Base-by-base conservation (phyloP, 2,113 vertebrate species). In the Guaruba guarouba region DNA sequence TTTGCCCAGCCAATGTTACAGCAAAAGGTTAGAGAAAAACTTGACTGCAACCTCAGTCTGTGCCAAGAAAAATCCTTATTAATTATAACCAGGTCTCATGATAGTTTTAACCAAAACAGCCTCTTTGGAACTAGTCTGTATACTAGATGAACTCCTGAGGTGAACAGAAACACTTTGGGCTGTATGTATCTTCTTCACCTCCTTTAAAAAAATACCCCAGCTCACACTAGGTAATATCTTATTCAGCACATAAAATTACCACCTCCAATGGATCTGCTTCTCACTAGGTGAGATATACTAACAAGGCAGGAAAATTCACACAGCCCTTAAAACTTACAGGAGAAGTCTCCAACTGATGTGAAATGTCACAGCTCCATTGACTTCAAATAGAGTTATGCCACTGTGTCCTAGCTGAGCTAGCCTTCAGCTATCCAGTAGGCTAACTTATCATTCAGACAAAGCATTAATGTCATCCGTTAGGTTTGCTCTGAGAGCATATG, bases 281-380 rank as follows among this genome's bases (percentile, higher is more conserved):
- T 59, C 59, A 77, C 54, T 82, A 25, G 59, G 44, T 37, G 33
- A 77, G 27, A 80, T 51, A 80, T 20, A 48, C 57, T 74, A 91
- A 92, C 51, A 76, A 68, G 78, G 37, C 75, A 82, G 75, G 57
- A 84, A 90, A 59, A 80, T 66, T 62, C 57, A 70, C 48, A 81
- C 48, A 91, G 59, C 43, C 37, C 35, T 55, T 84, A 73, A 84
- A 91, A 52, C 31, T 66, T 87, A 82, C 24, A 49, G 52, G 39
- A 74, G 69, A 76, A 11, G 80, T 94, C 91, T 76, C 44, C 54
- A 37, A 7, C 31, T n/a, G 61, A 62, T 82, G 61, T 35, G 67
- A 87, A 85, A 91, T 87, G 75, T 86, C 87, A 79, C 82, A 64
- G 82, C 77, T 92, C 63, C 81, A 57, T 7, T 91, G 81, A 79